A percentile compares a stretch with the other conserved stretches of the same genome.
Conservation (phyloP, 2,888 invertebrate genomes). For the Heliconius cydno region DNA sequence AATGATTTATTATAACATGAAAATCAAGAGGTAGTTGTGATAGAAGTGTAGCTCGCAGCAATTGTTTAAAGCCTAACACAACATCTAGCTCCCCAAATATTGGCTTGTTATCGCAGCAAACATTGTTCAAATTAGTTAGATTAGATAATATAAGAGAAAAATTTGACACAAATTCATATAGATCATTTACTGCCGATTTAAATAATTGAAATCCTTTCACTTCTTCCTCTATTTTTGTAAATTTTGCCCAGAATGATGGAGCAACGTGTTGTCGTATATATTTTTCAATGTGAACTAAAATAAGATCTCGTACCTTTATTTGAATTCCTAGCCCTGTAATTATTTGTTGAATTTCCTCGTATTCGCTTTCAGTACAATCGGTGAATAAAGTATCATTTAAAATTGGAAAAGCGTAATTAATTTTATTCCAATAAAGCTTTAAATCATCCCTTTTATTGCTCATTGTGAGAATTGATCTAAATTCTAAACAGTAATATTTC, state of each 20-base stretch:
- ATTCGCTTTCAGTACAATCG: conserved; percentile 69
- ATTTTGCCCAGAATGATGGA: conserved; percentile 87
- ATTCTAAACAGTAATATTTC: background rate
- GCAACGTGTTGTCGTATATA: conserved; percentile 84
- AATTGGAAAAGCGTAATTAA: conserved; percentile 76
- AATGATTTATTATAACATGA: conserved; percentile 87
- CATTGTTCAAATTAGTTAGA: conserved; percentile 80
- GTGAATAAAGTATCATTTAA: conserved; percentile 69
- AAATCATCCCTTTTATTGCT: conserved; percentile 65
- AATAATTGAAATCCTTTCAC: conserved; percentile 86
- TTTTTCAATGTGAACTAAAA: conserved; percentile 81
- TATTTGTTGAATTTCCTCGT: conserved; percentile 73
- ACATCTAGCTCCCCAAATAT: conserved; percentile 83
- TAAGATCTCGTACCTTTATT: conserved; percentile 71
- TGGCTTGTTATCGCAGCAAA: conserved; percentile 71
- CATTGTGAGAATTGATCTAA: conserved; percentile 53
- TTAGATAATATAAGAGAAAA: conserved; percentile 82
- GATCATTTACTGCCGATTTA: conserved; percentile 85
- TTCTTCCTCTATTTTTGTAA: conserved; percentile 79
- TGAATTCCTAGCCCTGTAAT: conserved; percentile 70
- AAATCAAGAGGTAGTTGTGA: conserved; percentile 89
- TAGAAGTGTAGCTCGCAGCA: conserved; percentile 86
- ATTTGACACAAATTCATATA: conserved; percentile 82
- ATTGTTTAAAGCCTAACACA: conserved; percentile 84
- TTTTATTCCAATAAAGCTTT: conserved; percentile 74